Conservation (phyloP, 2,888 invertebrate species). For the Latrodectus elegans region DNA sequence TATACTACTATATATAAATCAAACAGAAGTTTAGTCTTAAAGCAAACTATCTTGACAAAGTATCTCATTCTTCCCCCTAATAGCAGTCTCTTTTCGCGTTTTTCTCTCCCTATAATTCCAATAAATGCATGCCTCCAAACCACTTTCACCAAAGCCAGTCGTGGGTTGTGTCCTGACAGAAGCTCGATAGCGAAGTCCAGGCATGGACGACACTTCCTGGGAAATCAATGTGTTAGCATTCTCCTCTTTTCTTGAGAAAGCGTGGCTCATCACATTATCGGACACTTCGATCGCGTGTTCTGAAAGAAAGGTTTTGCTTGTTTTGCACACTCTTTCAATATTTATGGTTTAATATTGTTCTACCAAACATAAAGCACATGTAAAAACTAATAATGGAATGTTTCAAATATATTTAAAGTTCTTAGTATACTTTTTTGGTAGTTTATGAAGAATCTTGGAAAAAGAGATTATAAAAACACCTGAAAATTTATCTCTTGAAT, state of each 20-base stretch:
- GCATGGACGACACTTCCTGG: neutral
- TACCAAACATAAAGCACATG: no score
- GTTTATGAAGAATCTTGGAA: no score
- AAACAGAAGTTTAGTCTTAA: no score
- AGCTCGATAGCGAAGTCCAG: neutral
- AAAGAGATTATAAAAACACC: no score
- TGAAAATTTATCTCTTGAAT: no score
- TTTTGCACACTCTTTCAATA: neutral
- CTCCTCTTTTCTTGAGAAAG: conserved; percentile 6
- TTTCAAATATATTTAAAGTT: no score
- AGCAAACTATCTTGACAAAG: neutral
- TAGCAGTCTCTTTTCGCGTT: neutral
- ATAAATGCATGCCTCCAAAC: conserved; percentile 12
- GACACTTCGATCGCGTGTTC: conserved; percentile 33
- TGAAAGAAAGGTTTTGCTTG: neutral
- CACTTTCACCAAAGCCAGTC: neutral
- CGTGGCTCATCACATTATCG: conserved; percentile 20
- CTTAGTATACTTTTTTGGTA: no score
- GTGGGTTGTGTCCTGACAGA: neutral
- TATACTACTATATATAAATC: no score
- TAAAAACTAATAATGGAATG: no score
- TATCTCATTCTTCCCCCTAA: conserved; percentile 2
- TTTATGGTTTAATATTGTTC: neutral
- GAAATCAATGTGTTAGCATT: conserved; percentile 41
- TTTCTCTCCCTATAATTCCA: conserved; percentile 1